Evolutionary conservation across 2,888 invertebrate species (phyloP).

Genomic region (Dryadula phaetusa): DNA sequence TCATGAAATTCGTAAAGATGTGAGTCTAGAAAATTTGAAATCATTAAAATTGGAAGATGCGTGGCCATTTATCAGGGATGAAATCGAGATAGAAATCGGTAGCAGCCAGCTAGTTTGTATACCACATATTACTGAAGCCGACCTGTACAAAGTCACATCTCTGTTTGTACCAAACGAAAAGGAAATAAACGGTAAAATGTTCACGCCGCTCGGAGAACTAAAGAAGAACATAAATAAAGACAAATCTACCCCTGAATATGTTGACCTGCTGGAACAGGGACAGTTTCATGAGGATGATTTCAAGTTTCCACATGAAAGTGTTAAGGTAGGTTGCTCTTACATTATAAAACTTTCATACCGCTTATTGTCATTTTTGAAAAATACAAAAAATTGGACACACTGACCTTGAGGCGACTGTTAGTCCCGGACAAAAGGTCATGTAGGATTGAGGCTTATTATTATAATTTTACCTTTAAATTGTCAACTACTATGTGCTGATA

Average conservation of each 20-base stretch:
- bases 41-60: slow-evolving; percentile 80
- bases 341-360: neutral
- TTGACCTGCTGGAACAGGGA: slow-evolving; percentile 70
- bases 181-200: slow-evolving; percentile 77
- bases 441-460: slow-evolving; percentile 10
- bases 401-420: slow-evolving; percentile 56
- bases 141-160: slow-evolving; percentile 77
- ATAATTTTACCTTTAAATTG: neutral
- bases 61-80: slow-evolving; percentile 82
- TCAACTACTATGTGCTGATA: neutral
- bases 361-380: neutral
- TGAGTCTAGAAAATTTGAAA: slow-evolving; percentile 73
- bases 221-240: slow-evolving; percentile 70
- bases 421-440: slow-evolving; percentile 24
- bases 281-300: slow-evolving; percentile 69
- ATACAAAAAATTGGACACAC: neutral
- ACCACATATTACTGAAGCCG: slow-evolving; percentile 80
- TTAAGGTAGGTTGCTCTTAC: slow-evolving; percentile 57
- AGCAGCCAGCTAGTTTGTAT: slow-evolving; percentile 79
- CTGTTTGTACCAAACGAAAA: slow-evolving; percentile 79
- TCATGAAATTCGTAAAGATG: slow-evolving; percentile 81
- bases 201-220: slow-evolving; percentile 76
- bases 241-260: slow-evolving; percentile 69
- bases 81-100: slow-evolving; percentile 82
- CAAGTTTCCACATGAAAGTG: slow-evolving; percentile 82